These are phyloP conservation scores for Parapsyche elsis DNA, from an alignment of 1,140 invertebrate species.

Conservation along the genomic window DNA sequence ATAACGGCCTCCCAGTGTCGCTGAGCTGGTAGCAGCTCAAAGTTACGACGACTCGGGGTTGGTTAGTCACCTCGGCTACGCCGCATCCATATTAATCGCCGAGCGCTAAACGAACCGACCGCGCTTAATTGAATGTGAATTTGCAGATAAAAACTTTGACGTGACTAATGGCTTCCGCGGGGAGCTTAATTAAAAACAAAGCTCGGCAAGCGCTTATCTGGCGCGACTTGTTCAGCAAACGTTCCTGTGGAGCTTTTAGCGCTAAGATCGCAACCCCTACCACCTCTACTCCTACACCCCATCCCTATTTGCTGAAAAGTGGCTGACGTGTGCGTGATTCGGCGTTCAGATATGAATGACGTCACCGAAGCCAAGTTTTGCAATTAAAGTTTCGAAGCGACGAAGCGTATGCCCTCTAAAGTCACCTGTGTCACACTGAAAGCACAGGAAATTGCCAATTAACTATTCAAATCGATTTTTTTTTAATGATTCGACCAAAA, in stretches of 20 bases:
- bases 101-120: constrained; percentile 52
- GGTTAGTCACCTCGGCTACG: constrained; percentile 28
- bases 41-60: not conserved
- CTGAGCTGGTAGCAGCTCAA: not conserved
- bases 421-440: too few species aligned
- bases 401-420: not conserved
- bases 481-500: too few species aligned
- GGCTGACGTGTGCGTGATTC: constrained; percentile 9
- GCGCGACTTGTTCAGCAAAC: not conserved
- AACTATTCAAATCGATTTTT: too few species aligned
- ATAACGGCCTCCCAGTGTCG: too few species aligned
- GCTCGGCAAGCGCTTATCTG: constrained; percentile 10
- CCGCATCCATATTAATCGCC: constrained; percentile 54
- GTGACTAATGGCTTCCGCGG: constrained; percentile 51
- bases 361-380: not conserved
- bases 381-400: not conserved
- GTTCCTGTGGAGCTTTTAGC: not conserved
- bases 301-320: constrained; percentile 3
- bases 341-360: not conserved
- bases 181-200: constrained; percentile 35
- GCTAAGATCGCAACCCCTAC: not conserved
- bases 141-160: constrained; percentile 55
- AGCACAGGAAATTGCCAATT: too few species aligned
- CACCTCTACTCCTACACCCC: not conserved
- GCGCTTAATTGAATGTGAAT: constrained; percentile 57